Evolutionary conservation across 2,113 vertebrate genomes (phyloP).

Genomic region (Pomatostomus ruficeps): DNA sequence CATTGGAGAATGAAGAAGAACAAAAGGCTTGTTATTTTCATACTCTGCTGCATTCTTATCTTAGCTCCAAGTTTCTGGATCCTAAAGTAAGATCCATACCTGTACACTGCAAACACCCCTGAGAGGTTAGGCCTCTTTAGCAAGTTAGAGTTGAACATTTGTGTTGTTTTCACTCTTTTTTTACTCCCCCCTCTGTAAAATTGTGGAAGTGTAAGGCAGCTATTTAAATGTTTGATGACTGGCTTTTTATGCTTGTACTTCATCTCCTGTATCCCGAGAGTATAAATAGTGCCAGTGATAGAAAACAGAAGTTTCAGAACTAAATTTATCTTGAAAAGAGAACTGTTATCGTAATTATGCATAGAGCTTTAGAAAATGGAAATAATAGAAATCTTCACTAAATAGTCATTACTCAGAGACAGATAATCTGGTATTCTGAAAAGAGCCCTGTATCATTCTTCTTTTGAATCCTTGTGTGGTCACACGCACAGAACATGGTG

Average conservation of each 20-base stretch:
- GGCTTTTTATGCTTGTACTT: neutral
- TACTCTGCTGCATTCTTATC: constrained; percentile 59
- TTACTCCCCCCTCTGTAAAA: neutral
- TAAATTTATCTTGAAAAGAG: neutral
- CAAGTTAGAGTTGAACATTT: neutral
- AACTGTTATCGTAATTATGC: neutral
- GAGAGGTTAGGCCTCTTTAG: neutral
- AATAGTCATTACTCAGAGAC: neutral
- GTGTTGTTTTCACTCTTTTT: neutral
- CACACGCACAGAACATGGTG: neutral
- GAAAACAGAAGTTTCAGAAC: neutral
- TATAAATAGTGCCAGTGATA: neutral
- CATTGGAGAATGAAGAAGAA: constrained; percentile 51
- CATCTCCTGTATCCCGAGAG: neutral
- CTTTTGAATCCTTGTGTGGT: neutral
- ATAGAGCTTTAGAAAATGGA: neutral
- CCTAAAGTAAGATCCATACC: neutral
- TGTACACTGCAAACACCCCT: neutral
- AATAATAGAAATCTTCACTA: neutral
- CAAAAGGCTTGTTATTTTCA: constrained; percentile 75
- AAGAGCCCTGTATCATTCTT: neutral
- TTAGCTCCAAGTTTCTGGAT: constrained; percentile 53
- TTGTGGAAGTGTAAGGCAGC: neutral
- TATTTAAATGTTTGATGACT: neutral
- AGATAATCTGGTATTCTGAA: neutral